Evolutionary conservation across 2,797 vertebrate genomes (phyloP).

Genomic region (Cynodonichthys magdalenae): DNA sequence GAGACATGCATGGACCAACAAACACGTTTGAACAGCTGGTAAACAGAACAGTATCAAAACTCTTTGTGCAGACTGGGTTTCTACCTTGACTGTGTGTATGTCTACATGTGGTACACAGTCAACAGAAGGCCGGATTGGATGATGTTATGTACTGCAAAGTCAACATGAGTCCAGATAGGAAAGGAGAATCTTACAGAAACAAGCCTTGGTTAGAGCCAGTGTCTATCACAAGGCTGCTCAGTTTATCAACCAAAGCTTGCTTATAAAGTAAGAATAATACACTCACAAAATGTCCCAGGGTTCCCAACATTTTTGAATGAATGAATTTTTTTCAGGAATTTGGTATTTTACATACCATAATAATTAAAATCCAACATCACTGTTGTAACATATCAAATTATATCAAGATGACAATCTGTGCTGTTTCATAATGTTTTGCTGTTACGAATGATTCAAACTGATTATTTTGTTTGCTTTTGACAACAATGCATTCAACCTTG

Average conservation of each 20-base stretch:
- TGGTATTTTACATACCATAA: background rate
- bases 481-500: too few relatives aligned
- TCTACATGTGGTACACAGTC: slow-evolving; percentile 34
- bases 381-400: background rate
- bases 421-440: too few relatives aligned
- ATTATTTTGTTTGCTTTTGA: too few relatives aligned
- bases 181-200: slow-evolving; percentile 68
- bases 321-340: too few relatives aligned
- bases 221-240: slow-evolving; percentile 52
- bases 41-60: slow-evolving; percentile 36
- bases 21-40: slow-evolving; percentile 9
- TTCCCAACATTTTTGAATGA: too few relatives aligned
- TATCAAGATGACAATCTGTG: too few relatives aligned
- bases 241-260: slow-evolving; percentile 57
- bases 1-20: slow-evolving; percentile 11
- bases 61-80: slow-evolving; percentile 1
- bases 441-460: too few relatives aligned
- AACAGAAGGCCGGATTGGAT: slow-evolving; percentile 50
- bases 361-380: background rate
- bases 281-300: too few relatives aligned
- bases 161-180: slow-evolving; percentile 54
- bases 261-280: slow-evolving; percentile 60
- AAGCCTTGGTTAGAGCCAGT: slow-evolving; percentile 41
- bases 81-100: slow-evolving; percentile 13
- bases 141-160: slow-evolving; percentile 41